phyloP scores from a whole-genome alignment of 1,140 invertebrate species.

The Pachyrhynchus sulphureomaculatus region DNA sequence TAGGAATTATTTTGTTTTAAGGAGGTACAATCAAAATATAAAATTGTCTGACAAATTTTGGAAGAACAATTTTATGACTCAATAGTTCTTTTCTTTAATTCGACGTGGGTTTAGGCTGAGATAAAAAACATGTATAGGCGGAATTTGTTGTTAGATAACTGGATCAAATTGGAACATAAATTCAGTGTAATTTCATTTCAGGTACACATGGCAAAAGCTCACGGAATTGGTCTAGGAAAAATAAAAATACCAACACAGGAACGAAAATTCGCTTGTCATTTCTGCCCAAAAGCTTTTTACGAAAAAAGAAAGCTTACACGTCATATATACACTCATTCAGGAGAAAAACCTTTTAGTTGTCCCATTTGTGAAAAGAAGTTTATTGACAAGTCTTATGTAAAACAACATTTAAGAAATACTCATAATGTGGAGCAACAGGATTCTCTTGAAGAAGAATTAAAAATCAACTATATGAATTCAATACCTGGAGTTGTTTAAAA shows the following conservation, averaged over 20 bases:
- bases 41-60: too few relatives aligned
- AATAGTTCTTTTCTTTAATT: too few relatives aligned
- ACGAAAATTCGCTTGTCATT: conserved; percentile 33
- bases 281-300: conserved; percentile 56
- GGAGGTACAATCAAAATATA: too few relatives aligned
- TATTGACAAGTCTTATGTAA: conserved; percentile 39
- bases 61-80: too few relatives aligned
- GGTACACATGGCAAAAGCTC: conserved; percentile 31
- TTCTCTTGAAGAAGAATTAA: background rate
- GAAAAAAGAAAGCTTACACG: conserved; percentile 60
- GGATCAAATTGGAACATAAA: too few relatives aligned
- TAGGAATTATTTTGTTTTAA: too few relatives aligned
- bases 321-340: conserved; percentile 67
- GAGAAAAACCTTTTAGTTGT: conserved; percentile 68
- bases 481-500: background rate
- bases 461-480: background rate
- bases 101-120: too few relatives aligned
- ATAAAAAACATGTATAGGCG: too few relatives aligned
- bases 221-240: conserved; percentile 23
- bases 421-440: conserved; percentile 16
- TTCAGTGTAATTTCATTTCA: too few relatives aligned
- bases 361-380: conserved; percentile 60
- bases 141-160: too few relatives aligned
- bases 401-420: conserved; percentile 30
- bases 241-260: conserved; percentile 27